These are phyloP conservation scores for Epiblema foenella DNA, from an alignment of 2,888 invertebrate species.

Conservation along the genomic window DNA sequence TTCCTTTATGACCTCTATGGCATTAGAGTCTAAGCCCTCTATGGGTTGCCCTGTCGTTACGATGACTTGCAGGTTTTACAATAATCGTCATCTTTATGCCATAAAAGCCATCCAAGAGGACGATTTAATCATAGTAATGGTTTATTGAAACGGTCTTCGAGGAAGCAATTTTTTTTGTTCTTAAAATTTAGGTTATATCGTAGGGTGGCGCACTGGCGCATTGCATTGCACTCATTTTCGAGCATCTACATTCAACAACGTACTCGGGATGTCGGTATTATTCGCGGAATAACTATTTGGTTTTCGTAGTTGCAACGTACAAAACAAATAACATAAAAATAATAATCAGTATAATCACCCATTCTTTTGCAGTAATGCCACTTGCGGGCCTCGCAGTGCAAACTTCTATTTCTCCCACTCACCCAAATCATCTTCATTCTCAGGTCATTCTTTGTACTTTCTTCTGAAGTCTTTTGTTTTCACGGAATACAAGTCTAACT, in stretches of 20 bases:
- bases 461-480: not conserved
- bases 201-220: no score
- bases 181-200: not conserved
- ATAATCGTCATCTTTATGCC: not conserved
- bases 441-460: conserved; percentile 6
- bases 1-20: not conserved
- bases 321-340: not conserved
- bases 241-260: not conserved
- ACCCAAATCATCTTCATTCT: not conserved
- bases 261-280: not conserved
- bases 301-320: not conserved
- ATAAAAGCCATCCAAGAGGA: not conserved
- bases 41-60: not conserved
- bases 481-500: no score
- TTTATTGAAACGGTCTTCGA: not conserved
- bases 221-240: not conserved
- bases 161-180: not conserved
- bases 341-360: conserved; percentile 12
- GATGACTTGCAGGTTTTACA: not conserved
- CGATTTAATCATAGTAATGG: conserved; percentile 4
- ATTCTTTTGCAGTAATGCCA: not conserved
- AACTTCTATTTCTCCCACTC: not conserved
- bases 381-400: not conserved
- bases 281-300: not conserved
- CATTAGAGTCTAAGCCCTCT: no score